Percentiles rank a stretch among this genome's conserved stretches.
Evolutionary conservation across 2,113 vertebrate species (phyloP).

Genomic region (Microcebus ravelobensis): DNA sequence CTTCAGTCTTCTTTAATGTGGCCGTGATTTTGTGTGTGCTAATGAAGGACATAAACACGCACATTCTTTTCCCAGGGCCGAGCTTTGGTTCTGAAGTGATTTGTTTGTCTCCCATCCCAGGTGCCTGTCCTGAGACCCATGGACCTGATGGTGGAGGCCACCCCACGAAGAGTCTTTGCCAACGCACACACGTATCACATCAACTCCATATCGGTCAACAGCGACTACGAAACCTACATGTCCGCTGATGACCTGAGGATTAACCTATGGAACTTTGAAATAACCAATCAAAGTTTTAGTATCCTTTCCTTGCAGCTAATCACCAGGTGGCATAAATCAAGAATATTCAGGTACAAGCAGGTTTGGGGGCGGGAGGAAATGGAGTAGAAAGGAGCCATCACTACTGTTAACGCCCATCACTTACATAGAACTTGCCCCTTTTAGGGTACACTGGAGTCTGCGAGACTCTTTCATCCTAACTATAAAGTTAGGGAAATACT

Average conservation of each 20-base stretch:
- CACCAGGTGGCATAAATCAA: background rate
- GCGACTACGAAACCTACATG: slow-evolving; percentile 98
- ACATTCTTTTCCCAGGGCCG: background rate
- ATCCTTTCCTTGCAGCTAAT: slow-evolving; percentile 87
- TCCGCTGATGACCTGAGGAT: slow-evolving; percentile 97
- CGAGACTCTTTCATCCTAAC: background rate
- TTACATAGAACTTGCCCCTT: background rate
- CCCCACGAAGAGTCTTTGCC: slow-evolving; percentile 93
- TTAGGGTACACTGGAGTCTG: background rate
- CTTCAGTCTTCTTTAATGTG: background rate
- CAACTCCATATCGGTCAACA: slow-evolving; percentile 99
- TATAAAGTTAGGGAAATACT: background rate
- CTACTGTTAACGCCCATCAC: background rate
- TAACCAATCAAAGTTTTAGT: slow-evolving; percentile 98
- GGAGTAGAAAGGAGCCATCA: background rate
- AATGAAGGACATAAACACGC: background rate
- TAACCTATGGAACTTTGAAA: slow-evolving; percentile 98
- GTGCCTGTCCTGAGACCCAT: slow-evolving; percentile 96
- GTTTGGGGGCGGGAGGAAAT: background rate
- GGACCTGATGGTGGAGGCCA: slow-evolving; percentile 98
- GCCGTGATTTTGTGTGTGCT: background rate
- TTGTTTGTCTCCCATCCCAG: slow-evolving; percentile 81
- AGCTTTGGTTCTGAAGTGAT: background rate
- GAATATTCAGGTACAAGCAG: slow-evolving; percentile 54
- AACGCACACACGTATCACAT: slow-evolving; percentile 98